Evolutionary conservation across 2,888 invertebrate genomes (phyloP), one percentile per base, ranked within the genome.

Genomic region (Chaetogeoica ovagalla): DNA sequence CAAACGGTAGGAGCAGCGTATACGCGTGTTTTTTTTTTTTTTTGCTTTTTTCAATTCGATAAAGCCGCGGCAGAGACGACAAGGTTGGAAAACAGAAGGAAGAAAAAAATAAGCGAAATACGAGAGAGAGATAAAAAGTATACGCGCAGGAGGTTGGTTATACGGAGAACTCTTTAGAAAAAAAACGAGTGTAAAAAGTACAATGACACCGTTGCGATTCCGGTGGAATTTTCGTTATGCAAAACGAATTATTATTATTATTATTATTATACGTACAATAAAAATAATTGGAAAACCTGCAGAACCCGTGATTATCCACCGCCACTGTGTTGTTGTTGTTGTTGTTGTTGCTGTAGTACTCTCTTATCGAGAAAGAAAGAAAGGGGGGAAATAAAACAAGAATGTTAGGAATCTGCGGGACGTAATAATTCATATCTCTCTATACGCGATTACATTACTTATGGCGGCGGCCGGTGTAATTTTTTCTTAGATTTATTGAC

Each of bases 281-380:
- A 65, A n/a, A 75, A 75, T 57, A 75, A 75, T 75, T 75, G 55
- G 74, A 48, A 76, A 76, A 76, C 75, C 75, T n/a, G n/a, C n/a
- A 76, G 66, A 75, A 66, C 48, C 48, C 23, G 30, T 76, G 75
- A 59, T 74, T 66, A 76, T 76, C 59, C n/a, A 15, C 59, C 1
- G 43, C 7, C 7, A n/a, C 43, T 48, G 23, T n/a, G 68, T 30
- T n/a, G 30, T 30, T 30, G 30, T 30, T n/a, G n/a, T n/a, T n/a
- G n/a, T n/a, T n/a, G n/a, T n/a, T n/a, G n/a, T n/a, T n/a, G n/a
- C n/a, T n/a, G n/a, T n/a, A n/a, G n/a, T n/a, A n/a, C n/a, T n/a
- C n/a, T n/a, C 23, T 75, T 59, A 68, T 43, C 48, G 30, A 30
- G 30, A 30, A 30, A 30, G 30, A 30, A 4, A 30, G 4, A 4